These are phyloP conservation scores for Acanthopleura granulata DNA, from an alignment of 2,888 invertebrate species.

Conservation along the genomic window DNA sequence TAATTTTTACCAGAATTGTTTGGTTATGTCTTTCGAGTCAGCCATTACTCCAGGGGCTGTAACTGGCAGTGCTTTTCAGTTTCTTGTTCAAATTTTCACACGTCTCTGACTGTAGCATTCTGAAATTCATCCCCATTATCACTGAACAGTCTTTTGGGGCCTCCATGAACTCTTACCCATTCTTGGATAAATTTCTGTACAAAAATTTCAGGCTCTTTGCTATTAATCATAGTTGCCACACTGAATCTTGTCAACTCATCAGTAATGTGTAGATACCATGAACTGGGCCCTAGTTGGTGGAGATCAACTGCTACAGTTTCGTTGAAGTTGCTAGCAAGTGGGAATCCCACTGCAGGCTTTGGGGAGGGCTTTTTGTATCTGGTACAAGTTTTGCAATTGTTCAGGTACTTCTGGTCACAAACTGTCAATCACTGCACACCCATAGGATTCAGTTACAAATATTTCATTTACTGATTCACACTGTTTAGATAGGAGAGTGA, in stretches of 20 bases:
- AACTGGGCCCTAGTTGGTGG: not conserved
- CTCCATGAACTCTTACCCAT: constrained; percentile 17
- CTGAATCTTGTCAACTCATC: constrained; percentile 15
- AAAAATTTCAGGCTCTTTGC: constrained; percentile 2
- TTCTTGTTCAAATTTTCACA: constrained; percentile 18
- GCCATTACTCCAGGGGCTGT: constrained; percentile 19
- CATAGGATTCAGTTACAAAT: constrained; percentile 20
- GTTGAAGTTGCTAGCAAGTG: no score
- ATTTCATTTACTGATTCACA: not conserved
- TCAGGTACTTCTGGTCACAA: not conserved
- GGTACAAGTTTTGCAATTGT: not conserved
- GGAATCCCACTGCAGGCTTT: no score
- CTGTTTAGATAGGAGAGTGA: not conserved
- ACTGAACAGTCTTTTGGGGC: constrained; percentile 10
- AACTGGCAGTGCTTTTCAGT: constrained; percentile 12
- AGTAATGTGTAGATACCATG: constrained; percentile 1
- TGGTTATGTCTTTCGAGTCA: constrained; percentile 12
- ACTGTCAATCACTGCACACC: constrained; percentile 20
- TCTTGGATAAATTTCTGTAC: constrained; percentile 11
- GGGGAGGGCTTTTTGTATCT: no score
- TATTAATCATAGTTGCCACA: constrained; percentile 3
- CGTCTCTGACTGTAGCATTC: constrained; percentile 2
- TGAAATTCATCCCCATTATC: constrained; percentile 17
- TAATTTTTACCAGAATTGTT: constrained; percentile 9
- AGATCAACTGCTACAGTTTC: no score